Evolutionary conservation across 2,113 vertebrate species (phyloP).

Genomic region (Neodon shergylaensis): DNA sequence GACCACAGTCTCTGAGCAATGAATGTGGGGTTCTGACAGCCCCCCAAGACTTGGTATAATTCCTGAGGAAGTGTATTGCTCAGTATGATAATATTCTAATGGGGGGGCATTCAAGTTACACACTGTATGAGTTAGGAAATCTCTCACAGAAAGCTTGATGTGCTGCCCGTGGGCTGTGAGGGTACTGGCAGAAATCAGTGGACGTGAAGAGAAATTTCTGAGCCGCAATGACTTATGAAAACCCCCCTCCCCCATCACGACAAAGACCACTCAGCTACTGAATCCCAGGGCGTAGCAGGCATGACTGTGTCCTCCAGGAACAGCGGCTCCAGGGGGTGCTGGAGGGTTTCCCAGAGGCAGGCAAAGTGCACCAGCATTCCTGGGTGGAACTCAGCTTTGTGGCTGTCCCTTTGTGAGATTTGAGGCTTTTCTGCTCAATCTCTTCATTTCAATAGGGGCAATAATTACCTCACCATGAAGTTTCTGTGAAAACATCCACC

Average conservation of each 20-base stretch:
- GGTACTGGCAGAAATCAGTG: too few species aligned
- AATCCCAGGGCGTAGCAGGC: accelerated
- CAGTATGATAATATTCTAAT: not conserved
- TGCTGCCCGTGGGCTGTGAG: not conserved
- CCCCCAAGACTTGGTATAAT: not conserved
- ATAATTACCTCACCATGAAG: not conserved
- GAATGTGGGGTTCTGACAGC: not conserved
- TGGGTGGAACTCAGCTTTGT: not conserved
- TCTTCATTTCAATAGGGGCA: not conserved
- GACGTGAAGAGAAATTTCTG: not conserved
- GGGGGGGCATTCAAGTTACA: not conserved
- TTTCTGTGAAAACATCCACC: not conserved
- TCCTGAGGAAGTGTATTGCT: not conserved
- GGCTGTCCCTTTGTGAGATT: not conserved
- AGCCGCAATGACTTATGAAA: not conserved
- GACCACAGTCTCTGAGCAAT: not conserved
- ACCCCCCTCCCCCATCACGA: too few species aligned
- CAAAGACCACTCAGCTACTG: too few species aligned
- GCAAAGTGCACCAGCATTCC: too few species aligned
- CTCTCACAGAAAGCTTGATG: not conserved
- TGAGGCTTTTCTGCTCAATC: not conserved
- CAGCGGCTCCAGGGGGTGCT: too few species aligned
- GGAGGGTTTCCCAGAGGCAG: not conserved
- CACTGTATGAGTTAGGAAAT: not conserved
- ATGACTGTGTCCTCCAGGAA: accelerated